Base-by-base conservation (phyloP, 2,113 vertebrate genomes). In the Leucosticte australis region DNA sequence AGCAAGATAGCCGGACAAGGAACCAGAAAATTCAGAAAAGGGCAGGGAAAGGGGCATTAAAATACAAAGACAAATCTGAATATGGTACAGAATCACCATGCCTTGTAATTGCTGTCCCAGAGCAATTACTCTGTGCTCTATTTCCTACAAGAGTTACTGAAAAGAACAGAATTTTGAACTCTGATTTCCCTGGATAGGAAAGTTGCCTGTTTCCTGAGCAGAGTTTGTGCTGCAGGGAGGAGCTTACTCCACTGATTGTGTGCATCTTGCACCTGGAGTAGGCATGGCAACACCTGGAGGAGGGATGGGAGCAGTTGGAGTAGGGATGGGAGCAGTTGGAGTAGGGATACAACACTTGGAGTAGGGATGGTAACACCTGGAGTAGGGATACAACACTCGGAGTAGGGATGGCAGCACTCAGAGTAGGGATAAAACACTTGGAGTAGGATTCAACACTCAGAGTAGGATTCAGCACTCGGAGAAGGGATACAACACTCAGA, bases 391-490 rank as follows among this genome's bases (percentile, higher is more conserved):
- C 4, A 16, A 5, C 55, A 23, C 35, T 7, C 5, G 0, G 68
- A 37, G 57, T 3, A 19, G 52, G 53, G 41, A 9, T 63, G 62
- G 44, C 75, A 83, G 55, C 68, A 11, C 23, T 27, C 3, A 0
- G 24, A 35, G 17, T 8, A 22, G 57, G 59, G n/a, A 11, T 52
- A 6, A 3, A 20, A 21, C 11, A 39, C 27, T 15, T 3, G 1
- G 15, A 41, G 41, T 16, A 42, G 41, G 41, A 30, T 37, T 2
- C 4, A 24, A 9, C 8, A 15, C 49, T 26, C 10, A 2, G 65
- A 35, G 12, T 5, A 13, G 35, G 28, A 37, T 17, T 23, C 2
- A 15, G 0, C n/a, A 9, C 26, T 8, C 7, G 0, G n/a, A 35
- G 9, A 4, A 20, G 18, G 46, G 24, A 26, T 50, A 6, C 5